Evolutionary conservation across 2,113 vertebrate species (phyloP).

Genomic region (Pelecanoides urinatrix): DNA sequence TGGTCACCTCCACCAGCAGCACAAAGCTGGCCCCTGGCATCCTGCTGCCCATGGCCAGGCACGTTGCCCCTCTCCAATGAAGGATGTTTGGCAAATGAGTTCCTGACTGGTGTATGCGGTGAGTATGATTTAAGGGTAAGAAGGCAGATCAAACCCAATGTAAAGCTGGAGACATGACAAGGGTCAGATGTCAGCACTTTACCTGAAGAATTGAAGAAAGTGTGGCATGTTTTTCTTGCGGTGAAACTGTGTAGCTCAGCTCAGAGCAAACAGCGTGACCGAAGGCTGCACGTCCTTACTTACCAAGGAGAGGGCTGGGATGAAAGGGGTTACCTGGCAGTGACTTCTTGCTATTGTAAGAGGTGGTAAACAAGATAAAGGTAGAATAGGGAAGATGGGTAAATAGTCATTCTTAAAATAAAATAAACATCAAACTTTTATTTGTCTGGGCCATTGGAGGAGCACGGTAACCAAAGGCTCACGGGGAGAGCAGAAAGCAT

Average conservation of each 20-base stretch:
- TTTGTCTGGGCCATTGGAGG: neutral
- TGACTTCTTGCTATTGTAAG: neutral
- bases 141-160: neutral
- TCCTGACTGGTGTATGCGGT: fast-evolving
- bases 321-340: neutral
- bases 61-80: fast-evolving
- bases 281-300: neutral
- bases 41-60: neutral
- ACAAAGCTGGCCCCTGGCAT: neutral
- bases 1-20: neutral
- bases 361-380: neutral
- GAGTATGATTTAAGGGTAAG: neutral
- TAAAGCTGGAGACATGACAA: neutral
- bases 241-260: neutral
- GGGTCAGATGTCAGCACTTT: neutral
- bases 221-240: fast-evolving
- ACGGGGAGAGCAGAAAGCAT: neutral
- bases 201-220: neutral
- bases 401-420: neutral
- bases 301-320: neutral
- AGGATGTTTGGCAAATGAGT: neutral
- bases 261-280: neutral
- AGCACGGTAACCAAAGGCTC: neutral
- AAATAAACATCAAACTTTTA: neutral
- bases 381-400: neutral